Conservation (phyloP, 2,797 vertebrate genomes). For the Dendrocincla tyrannina region DNA sequence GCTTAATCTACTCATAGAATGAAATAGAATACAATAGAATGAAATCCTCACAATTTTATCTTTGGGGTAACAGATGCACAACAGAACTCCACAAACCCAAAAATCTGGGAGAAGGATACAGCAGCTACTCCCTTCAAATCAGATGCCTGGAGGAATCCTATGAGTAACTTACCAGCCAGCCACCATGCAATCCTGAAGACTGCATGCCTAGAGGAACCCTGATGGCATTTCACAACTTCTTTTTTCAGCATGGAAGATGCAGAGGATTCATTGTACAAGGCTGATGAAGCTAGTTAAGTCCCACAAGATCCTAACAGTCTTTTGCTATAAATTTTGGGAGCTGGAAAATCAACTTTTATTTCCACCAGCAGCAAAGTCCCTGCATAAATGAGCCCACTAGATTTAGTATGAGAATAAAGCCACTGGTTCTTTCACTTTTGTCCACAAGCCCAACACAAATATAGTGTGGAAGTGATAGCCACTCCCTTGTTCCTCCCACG, state of each 20-base stretch:
- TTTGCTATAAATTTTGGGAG: not conserved
- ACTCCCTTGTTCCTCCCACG: not conserved
- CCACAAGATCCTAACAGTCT: not conserved
- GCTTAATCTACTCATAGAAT: not conserved
- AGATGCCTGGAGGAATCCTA: not conserved
- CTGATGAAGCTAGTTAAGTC: not conserved
- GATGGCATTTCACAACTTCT: not conserved
- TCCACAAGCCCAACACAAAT: not conserved
- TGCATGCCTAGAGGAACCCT: not conserved
- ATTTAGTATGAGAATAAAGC: not conserved
- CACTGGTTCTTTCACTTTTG: not conserved
- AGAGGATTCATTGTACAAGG: not conserved
- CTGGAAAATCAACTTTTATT: not conserved
- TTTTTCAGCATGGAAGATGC: not conserved
- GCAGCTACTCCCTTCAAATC: not conserved
- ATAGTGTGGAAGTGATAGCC: not conserved
- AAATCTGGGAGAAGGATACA: not conserved
- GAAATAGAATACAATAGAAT: not conserved
- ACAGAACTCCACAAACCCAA: not conserved
- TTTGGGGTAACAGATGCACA: not conserved
- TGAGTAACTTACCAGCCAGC: not conserved
- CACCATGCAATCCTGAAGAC: accelerated
- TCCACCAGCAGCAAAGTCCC: not conserved
- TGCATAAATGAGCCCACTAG: not conserved
- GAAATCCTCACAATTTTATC: not conserved